A percentile compares a stretch with the other conserved stretches of the same genome.
Evolutionary conservation across 2,113 vertebrate species (phyloP).

Genomic region (Carassius carassius): DNA sequence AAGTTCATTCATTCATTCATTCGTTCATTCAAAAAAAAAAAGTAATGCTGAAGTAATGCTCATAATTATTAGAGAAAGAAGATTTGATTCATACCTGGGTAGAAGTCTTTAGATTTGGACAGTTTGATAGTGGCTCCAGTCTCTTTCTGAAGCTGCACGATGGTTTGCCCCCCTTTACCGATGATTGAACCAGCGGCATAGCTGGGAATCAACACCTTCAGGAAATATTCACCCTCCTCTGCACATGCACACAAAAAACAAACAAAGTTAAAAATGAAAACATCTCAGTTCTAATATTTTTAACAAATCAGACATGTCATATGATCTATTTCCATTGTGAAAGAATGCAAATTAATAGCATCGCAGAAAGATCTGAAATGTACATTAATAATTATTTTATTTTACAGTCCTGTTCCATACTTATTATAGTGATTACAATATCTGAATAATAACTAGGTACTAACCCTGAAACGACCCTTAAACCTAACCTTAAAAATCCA

Average conservation of each 20-base stretch:
- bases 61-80: not conserved
- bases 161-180: constrained; percentile 92
- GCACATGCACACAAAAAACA: constrained; percentile 53
- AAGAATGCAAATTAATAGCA: not conserved
- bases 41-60: not conserved
- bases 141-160: constrained; percentile 93
- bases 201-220: constrained; percentile 95
- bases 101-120: constrained; percentile 97
- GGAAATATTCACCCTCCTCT: constrained; percentile 94
- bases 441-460: too few relatives aligned
- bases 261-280: not conserved
- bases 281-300: too few relatives aligned
- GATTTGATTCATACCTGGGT: constrained; percentile 79
- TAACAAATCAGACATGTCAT: not conserved
- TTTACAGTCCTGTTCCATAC: too few relatives aligned
- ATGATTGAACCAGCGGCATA: constrained; percentile 94
- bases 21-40: not conserved
- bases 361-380: not conserved
- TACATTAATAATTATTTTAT: too few relatives aligned
- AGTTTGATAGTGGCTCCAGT: constrained; percentile 93
- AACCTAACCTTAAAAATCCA: too few relatives aligned
- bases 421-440: too few relatives aligned
- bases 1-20: too few relatives aligned
- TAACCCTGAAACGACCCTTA: too few relatives aligned
- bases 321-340: not conserved